Conservation (phyloP, 2,113 vertebrate genomes). For the Eidolon helvum region DNA sequence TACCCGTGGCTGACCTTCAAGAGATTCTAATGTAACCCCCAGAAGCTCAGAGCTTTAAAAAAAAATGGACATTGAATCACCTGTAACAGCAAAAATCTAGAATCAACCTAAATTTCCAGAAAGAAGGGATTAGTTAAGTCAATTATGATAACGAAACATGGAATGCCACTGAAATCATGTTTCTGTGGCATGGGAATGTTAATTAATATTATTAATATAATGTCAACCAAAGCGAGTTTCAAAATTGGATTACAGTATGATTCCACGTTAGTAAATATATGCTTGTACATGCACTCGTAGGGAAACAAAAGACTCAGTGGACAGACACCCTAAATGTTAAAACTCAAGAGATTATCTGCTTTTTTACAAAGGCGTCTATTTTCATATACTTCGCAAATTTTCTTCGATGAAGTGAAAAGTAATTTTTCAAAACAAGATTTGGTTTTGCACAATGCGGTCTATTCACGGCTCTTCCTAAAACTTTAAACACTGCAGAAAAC, state of each 20-base stretch:
- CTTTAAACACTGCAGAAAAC: not conserved
- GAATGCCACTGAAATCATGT: not conserved
- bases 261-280: slow-evolving; percentile 40
- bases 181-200: not conserved
- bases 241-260: not conserved
- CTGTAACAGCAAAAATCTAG: not conserved
- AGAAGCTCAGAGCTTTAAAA: not conserved
- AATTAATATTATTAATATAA: not conserved
- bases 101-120: slow-evolving; percentile 7
- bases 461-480: not conserved
- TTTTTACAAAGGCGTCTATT: slow-evolving; percentile 46
- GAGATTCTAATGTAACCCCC: not conserved
- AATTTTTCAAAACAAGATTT: not conserved
- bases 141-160: not conserved
- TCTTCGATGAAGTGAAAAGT: slow-evolving; percentile 28
- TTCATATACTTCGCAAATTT: slow-evolving; percentile 20
- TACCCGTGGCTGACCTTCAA: not conserved
- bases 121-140: not conserved
- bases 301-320: slow-evolving; percentile 22
- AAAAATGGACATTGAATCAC: not conserved
- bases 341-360: slow-evolving; percentile 45
- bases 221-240: not conserved
- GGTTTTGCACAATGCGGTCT: not conserved
- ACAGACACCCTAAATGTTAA: slow-evolving; percentile 17
- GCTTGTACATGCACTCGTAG: not conserved